Conservation (phyloP, 2,888 invertebrate genomes). For the Cheilosia soror region DNA sequence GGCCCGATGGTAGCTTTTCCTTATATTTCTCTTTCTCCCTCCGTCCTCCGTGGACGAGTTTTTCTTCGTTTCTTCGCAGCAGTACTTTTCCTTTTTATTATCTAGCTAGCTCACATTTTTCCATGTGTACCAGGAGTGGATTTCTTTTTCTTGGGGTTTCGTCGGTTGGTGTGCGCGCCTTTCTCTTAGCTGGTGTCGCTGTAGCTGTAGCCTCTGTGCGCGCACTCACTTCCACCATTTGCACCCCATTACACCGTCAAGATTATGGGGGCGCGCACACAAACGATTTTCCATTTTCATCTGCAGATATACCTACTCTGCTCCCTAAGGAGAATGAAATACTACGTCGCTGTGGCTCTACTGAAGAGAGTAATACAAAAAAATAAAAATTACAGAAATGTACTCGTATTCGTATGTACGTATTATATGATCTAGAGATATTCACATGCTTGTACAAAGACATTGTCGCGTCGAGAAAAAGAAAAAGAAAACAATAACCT, state of each 20-base stretch:
- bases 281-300: conserved; percentile 9
- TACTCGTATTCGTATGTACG: conserved; percentile 4
- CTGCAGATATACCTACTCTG: neutral
- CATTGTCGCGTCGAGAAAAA: conserved; percentile 31
- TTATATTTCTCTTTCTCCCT: conserved; percentile 59
- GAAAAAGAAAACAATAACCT: conserved; percentile 56
- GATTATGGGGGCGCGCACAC: conserved; percentile 25
- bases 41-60: conserved; percentile 27
- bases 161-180: conserved; percentile 36
- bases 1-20: conserved; percentile 44
- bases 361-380: conserved; percentile 2
- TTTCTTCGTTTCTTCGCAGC: conserved; percentile 42
- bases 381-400: conserved; percentile 9
- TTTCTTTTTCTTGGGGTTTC: conserved; percentile 49
- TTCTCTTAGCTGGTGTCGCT: conserved; percentile 10
- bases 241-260: conserved; percentile 49
- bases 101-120: conserved; percentile 32
- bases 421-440: neutral
- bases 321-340: conserved; percentile 53
- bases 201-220: conserved; percentile 43
- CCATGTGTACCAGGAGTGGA: conserved; percentile 47
- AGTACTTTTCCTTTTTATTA: conserved; percentile 5
- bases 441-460: conserved; percentile 16
- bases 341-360: conserved; percentile 7
- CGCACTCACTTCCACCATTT: conserved; percentile 45